Percentiles rank a stretch among this genome's conserved stretches.
Conservation (phyloP, 2,797 vertebrate species). For the Sebastes aleutianus region DNA sequence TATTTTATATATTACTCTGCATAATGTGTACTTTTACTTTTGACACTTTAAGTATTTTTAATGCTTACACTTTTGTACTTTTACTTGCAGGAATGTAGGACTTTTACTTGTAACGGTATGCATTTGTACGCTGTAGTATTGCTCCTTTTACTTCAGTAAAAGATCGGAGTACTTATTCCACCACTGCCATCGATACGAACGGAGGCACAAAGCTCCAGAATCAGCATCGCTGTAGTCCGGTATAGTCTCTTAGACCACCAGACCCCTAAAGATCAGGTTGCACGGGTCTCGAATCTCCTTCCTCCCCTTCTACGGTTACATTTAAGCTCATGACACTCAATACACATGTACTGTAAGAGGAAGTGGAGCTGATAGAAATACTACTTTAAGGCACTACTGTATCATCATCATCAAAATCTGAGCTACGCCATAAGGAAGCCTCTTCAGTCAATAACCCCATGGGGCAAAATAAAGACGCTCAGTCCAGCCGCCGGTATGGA, state of each 20-base stretch:
- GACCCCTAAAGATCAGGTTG: conserved; percentile 38
- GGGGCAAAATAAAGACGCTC: conserved; percentile 1
- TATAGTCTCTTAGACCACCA: background rate
- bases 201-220: conserved; percentile 9
- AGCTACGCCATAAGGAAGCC: background rate
- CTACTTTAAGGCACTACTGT: background rate
- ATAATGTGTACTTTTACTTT: no score
- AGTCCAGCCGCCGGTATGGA: background rate
- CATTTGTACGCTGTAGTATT: no score
- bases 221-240: conserved; percentile 12
- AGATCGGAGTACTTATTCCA: no score
- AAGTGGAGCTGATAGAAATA: conserved; percentile 45
- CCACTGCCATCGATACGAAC: background rate
- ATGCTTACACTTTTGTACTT: no score
- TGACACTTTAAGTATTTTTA: no score
- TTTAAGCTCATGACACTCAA: conserved; percentile 51
- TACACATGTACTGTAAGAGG: conserved; percentile 38
- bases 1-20: no score
- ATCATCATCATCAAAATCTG: background rate
- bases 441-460: background rate
- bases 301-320: conserved; percentile 49
- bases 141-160: no score
- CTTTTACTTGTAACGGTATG: no score
- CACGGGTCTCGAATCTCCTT: conserved; percentile 46
- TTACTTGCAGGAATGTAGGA: no score